Base-by-base conservation (phyloP, 2,113 vertebrate genomes). In the Lamprologus sp. region DNA sequence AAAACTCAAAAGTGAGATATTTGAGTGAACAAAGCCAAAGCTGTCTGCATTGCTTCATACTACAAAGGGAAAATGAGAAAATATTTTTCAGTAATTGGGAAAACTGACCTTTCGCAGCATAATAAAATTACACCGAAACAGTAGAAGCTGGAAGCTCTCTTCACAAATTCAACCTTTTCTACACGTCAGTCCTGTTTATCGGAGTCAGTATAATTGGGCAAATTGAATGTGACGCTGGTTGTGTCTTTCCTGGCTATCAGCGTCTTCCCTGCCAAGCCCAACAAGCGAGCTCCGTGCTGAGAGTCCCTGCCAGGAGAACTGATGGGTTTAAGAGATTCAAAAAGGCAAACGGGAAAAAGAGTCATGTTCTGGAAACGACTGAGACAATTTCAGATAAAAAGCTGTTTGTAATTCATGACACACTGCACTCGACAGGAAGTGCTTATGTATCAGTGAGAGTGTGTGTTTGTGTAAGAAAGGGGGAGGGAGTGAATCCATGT, bases 371-470 rank as follows among this genome's bases (percentile, higher is more conserved):
- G 70, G 75, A 86, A 93, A 86, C 21, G 55, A 12, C 13, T 2
- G 5, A 14, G 26, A 37, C 51, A 55, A 85, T 92, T 92, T 88
- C 3, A 73, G 87, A 89, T 89, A 80, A 88, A 86, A 87, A 82
- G 80, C 58, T 83, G 70, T 45, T 86, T 80, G 82, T 89, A 19
- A 92, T 91, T 92, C 85, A 56, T 84, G 85, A 91, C 79, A 85
- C 55, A 9, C 65, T 26, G 70, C 51, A 56, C 47, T 55, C 10
- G 10, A 89, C 84, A 83, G 79, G 84, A 88, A 81, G 85, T 26
- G 15, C 60, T 47, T 82, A 17, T 90, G 60, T 28, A 54, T 79
- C 26, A 10, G 26, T 28, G 54, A 47, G 45, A 60, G 83, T 60
- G 70, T 58, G 42, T 77, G 79, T 70, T 33, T 84, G 77, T 28